Evolutionary conservation across 2,888 invertebrate genomes (phyloP), one percentile per base, ranked within the genome.

Genomic region (Eristalis tenax): DNA sequence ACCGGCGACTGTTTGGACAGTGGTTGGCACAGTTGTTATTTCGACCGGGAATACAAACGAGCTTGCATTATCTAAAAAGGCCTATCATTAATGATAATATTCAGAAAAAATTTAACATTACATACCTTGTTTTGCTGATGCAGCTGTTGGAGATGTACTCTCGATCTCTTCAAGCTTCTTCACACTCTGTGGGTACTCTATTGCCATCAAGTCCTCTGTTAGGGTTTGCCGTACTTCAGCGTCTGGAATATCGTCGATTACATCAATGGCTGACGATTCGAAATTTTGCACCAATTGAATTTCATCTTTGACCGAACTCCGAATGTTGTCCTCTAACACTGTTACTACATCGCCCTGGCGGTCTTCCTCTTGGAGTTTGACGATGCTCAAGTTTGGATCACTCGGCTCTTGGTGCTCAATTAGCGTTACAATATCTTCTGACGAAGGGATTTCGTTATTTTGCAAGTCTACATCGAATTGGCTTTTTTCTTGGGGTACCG

Each of bases 251-350:
- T 87, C 84, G 5, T 89, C 85, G n/a, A 89, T 64, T 8, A 82
- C 83, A 23, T 88, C 86, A 5, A 83, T 73, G 13, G 84, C 82
- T 10, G 88, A 64, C 26, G 87, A 64, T 32, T 86, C 88, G 8
- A 80, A 64, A 43, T 76, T 59, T 35, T 87, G 84, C 18, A 89
- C 89, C n/a, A 74, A 38, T 69, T 90, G 90, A 6, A 91, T 90
- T 88, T 91, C 90, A 28, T 88, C 90, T 70, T 91, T 90, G 1
- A 91, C 91, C 0, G 90, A 90, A 86, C 90, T 90, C 0, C 91
- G 89, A 69, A 91, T 91, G 26, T 89, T 89, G 73, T 92, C 89
- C 73, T 92, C 92, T 26, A 92, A 65, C 0, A 64, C 43, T n/a
- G 70, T 65, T 23, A 65, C 69, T 2, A 76, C 32, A 8, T 82